These are phyloP conservation scores for Pachycephus smyrnensis DNA, from an alignment of 2,888 invertebrate species.

Conservation along the genomic window DNA sequence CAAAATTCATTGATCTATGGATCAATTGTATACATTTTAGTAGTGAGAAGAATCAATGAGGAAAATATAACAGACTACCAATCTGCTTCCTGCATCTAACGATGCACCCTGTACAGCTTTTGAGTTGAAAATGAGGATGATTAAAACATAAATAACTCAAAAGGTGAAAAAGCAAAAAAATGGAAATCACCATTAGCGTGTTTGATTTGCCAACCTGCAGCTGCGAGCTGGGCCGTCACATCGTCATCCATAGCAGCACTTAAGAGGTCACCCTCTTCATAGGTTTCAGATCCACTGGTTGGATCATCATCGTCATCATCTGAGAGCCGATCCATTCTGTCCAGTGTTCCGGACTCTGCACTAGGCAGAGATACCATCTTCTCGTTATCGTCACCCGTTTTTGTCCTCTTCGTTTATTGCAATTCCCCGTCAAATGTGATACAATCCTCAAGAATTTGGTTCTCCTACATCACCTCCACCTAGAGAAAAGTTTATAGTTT, in stretches of 20 bases:
- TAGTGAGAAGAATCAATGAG: slow-evolving; percentile 15
- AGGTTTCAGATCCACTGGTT: slow-evolving; percentile 81
- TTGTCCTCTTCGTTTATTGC: slow-evolving; percentile 34
- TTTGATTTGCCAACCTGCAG: slow-evolving; percentile 82
- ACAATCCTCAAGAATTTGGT: slow-evolving; percentile 20
- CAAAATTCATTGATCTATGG: neutral
- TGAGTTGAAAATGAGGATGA: slow-evolving; percentile 36
- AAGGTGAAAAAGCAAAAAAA: slow-evolving; percentile 62
- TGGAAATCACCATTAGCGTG: slow-evolving; percentile 68
- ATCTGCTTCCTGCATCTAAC: slow-evolving; percentile 13
- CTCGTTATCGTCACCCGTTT: slow-evolving; percentile 8
- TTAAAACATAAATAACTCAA: slow-evolving; percentile 48
- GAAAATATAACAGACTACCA: slow-evolving; percentile 25
- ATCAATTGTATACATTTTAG: neutral
- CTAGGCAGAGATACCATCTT: slow-evolving; percentile 58
- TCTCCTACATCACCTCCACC: slow-evolving; percentile 54
- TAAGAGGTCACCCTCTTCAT: slow-evolving; percentile 86
- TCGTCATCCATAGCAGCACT: slow-evolving; percentile 90
- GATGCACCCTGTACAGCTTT: slow-evolving; percentile 34
- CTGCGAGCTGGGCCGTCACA: slow-evolving; percentile 95
- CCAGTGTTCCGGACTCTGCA: slow-evolving; percentile 50
- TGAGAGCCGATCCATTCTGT: slow-evolving; percentile 60
- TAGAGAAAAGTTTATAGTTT: slow-evolving; percentile 21
- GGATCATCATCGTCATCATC: slow-evolving; percentile 89
- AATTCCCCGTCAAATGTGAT: slow-evolving; percentile 36